A percentile compares a stretch with the other conserved stretches of the same genome.
Evolutionary conservation across 92 coral and sea anemone genomes (phyloP).

Genomic region (Desmophyllum pertusum): DNA sequence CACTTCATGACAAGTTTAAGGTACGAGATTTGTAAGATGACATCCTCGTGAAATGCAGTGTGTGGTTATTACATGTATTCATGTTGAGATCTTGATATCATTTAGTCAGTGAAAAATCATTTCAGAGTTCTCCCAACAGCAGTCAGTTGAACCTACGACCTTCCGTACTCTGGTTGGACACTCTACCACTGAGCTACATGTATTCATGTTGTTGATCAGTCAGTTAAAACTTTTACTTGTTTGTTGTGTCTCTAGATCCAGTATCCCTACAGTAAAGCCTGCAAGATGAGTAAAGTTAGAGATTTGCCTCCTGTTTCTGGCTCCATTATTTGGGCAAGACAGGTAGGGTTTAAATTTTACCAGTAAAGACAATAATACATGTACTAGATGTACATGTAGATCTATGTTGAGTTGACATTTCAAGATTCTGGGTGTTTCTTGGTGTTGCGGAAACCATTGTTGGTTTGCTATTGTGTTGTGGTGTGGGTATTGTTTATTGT

Average conservation of each 20-base stretch:
- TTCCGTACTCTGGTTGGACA: too few relatives aligned
- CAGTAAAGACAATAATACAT: neutral
- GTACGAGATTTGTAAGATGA: constrained; percentile 26
- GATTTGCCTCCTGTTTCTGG: constrained; percentile 99
- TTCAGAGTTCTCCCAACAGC: too few relatives aligned
- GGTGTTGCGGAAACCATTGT: too few relatives aligned
- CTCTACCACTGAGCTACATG: too few relatives aligned
- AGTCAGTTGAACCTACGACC: too few relatives aligned
- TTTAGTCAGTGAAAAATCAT: too few relatives aligned
- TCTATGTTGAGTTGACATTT: too few relatives aligned
- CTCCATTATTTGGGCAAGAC: constrained; percentile 99
- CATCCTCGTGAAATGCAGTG: neutral
- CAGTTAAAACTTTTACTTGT: neutral
- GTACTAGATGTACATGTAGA: too few relatives aligned
- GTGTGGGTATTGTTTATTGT: too few relatives aligned
- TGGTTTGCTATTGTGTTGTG: too few relatives aligned
- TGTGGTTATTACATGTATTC: neutral
- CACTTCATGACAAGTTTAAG: constrained; percentile 97
- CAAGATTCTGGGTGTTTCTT: too few relatives aligned
- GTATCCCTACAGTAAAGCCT: constrained; percentile 97
- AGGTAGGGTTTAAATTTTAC: constrained; percentile 46
- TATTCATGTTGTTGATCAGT: neutral
- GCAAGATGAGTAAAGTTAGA: constrained; percentile 97
- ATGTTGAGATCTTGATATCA: too few relatives aligned
- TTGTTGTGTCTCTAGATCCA: constrained; percentile 69